Evolutionary conservation across 1,140 invertebrate genomes (phyloP).

Genomic region (Hycleus phaleratus): DNA sequence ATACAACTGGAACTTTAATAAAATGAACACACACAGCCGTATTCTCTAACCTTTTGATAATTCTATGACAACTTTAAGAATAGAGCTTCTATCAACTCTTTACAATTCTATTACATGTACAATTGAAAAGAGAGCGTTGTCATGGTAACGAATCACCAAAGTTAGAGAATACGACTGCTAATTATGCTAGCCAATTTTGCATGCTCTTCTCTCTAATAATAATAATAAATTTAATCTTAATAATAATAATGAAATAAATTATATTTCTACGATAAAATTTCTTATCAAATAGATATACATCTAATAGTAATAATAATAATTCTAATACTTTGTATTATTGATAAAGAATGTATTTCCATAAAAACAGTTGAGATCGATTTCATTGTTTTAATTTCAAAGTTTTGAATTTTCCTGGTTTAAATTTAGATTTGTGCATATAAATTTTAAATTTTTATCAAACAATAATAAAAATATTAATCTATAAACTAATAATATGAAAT

Average conservation of each 20-base stretch:
- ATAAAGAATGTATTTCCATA: constrained; percentile 9
- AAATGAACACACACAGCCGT: too few relatives aligned
- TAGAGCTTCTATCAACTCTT: too few relatives aligned
- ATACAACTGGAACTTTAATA: too few relatives aligned
- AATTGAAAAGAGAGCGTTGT: too few relatives aligned
- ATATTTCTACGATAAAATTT: too few relatives aligned
- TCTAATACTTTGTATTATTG: not conserved
- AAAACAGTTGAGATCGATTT: constrained; percentile 11
- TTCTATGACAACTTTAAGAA: too few relatives aligned
- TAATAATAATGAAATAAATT: not conserved
- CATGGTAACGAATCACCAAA: too few relatives aligned
- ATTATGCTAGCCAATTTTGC: constrained; percentile 3
- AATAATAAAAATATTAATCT: constrained; percentile 5
- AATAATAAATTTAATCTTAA: not conserved
- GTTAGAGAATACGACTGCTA: not conserved
- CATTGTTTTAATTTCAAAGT: constrained; percentile 2
- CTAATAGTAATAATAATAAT: too few relatives aligned
- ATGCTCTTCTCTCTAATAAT: not conserved
- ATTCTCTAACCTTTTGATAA: too few relatives aligned
- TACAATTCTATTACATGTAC: too few relatives aligned
- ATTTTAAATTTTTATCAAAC: constrained; percentile 7
- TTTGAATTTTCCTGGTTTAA: constrained; percentile 2
- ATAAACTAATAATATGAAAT: not conserved
- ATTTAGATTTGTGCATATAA: constrained; percentile 6
- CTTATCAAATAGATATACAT: too few relatives aligned